These are phyloP conservation scores for Myotis findleyi DNA, from an alignment of 2,797 vertebrate species.

Conservation along the genomic window DNA sequence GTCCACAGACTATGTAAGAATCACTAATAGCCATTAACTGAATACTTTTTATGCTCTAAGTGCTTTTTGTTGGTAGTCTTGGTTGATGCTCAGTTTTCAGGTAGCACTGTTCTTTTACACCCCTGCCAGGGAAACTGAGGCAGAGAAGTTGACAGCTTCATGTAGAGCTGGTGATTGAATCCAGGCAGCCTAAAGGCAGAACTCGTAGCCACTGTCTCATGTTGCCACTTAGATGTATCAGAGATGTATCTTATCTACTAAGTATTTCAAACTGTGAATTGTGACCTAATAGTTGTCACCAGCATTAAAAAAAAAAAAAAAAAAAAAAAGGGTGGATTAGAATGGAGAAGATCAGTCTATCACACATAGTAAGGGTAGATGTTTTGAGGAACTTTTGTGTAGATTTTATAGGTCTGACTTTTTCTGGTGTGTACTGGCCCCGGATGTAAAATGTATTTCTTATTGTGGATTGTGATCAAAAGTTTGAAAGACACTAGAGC, in stretches of 20 bases:
- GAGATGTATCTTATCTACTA: background rate
- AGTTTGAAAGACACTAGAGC: background rate
- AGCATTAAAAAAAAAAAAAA: background rate
- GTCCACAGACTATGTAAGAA: background rate
- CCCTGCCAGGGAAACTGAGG: background rate
- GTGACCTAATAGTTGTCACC: background rate
- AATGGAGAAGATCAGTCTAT: background rate
- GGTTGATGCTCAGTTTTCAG: background rate
- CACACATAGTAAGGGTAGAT: background rate
- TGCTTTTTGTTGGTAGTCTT: background rate
- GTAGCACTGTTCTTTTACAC: background rate
- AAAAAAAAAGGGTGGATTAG: background rate
- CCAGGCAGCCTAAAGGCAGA: background rate
- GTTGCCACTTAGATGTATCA: background rate
- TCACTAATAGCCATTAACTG: background rate
- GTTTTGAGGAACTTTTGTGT: background rate
- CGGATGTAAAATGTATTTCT: background rate
- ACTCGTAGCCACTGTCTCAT: background rate
- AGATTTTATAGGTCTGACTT: background rate
- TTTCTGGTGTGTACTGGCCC: background rate
- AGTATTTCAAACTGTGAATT: background rate
- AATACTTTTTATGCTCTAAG: background rate
- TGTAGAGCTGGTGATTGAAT: background rate
- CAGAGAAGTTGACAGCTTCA: background rate
- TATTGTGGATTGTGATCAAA: background rate